Evolutionary conservation across 2,797 vertebrate genomes (phyloP).

Genomic region (Pogonophryne albipinna): DNA sequence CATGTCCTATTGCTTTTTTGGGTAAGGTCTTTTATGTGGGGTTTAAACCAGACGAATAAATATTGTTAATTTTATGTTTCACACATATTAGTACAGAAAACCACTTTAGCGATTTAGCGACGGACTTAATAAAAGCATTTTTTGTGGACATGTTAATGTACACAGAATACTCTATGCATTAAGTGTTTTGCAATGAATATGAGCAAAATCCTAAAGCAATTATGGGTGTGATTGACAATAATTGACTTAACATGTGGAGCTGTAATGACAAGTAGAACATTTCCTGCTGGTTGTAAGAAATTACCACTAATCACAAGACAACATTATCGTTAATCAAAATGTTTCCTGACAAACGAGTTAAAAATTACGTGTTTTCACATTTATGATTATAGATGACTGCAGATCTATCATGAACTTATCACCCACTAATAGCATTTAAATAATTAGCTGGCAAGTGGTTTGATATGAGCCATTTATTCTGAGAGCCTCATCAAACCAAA

Average conservation of each 20-base stretch:
- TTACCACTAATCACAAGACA: constrained; percentile 10
- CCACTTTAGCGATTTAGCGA: neutral
- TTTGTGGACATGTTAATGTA: neutral
- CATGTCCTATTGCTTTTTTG: too few species aligned
- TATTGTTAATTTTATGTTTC: neutral
- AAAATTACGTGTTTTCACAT: constrained; percentile 7
- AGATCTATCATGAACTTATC: constrained; percentile 12
- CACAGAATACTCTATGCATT: constrained; percentile 1
- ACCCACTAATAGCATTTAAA: constrained; percentile 5
- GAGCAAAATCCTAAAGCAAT: constrained; percentile 7
- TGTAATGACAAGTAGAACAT: constrained; percentile 16
- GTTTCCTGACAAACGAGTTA: neutral
- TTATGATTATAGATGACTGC: constrained; percentile 11
- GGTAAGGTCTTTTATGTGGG: neutral
- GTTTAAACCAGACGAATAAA: too few species aligned
- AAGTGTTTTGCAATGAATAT: constrained; percentile 17
- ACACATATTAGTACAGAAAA: too few species aligned
- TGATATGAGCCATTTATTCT: constrained; percentile 19
- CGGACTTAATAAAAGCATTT: neutral
- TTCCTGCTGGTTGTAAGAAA: constrained; percentile 22
- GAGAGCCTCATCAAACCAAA: constrained; percentile 36
- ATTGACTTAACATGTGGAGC: constrained; percentile 21
- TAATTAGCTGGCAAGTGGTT: constrained; percentile 20
- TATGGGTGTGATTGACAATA: constrained; percentile 27
- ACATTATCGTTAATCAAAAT: constrained; percentile 15